Evolutionary conservation across 2,797 vertebrate species (phyloP).

Genomic region (Phaenicophaeus curvirostris): DNA sequence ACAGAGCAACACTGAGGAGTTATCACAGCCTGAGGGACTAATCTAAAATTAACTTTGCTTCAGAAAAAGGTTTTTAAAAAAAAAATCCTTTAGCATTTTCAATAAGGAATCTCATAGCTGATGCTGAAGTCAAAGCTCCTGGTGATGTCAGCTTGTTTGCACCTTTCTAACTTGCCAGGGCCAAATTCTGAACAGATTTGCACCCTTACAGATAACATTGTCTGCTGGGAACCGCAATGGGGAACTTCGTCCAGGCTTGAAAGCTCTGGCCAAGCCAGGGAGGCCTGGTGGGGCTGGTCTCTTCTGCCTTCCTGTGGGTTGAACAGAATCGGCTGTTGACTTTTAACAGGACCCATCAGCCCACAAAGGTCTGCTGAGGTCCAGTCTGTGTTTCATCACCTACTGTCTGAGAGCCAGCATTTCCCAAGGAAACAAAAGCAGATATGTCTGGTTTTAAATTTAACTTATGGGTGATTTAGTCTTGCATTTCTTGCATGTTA

Average conservation of each 20-base stretch:
- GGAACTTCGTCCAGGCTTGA: slow-evolving; percentile 1
- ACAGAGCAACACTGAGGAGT: slow-evolving; percentile 70
- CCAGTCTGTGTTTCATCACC: background rate
- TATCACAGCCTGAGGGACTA: slow-evolving; percentile 70
- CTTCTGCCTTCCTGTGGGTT: background rate
- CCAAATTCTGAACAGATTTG: slow-evolving; percentile 51
- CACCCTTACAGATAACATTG: background rate
- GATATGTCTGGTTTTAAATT: slow-evolving; percentile 32
- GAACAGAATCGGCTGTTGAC: background rate
- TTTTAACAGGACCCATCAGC: background rate
- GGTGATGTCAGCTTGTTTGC: slow-evolving; percentile 66
- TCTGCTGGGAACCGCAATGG: background rate
- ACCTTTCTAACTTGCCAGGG: slow-evolving; percentile 58
- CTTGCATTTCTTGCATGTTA: slow-evolving; percentile 6
- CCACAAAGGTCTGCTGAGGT: background rate
- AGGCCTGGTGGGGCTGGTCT: background rate
- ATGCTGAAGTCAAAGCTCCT: slow-evolving; percentile 42
- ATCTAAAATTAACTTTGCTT: slow-evolving; percentile 67
- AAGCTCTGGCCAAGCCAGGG: background rate
- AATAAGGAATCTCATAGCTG: slow-evolving; percentile 55
- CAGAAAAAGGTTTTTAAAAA: slow-evolving; percentile 66
- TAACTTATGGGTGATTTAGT: background rate
- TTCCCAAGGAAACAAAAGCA: slow-evolving; percentile 38
- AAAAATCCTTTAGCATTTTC: slow-evolving; percentile 55
- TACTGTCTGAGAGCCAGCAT: background rate